Conservation (phyloP, 2,888 invertebrate genomes). For the Malthinus flaveolus region DNA sequence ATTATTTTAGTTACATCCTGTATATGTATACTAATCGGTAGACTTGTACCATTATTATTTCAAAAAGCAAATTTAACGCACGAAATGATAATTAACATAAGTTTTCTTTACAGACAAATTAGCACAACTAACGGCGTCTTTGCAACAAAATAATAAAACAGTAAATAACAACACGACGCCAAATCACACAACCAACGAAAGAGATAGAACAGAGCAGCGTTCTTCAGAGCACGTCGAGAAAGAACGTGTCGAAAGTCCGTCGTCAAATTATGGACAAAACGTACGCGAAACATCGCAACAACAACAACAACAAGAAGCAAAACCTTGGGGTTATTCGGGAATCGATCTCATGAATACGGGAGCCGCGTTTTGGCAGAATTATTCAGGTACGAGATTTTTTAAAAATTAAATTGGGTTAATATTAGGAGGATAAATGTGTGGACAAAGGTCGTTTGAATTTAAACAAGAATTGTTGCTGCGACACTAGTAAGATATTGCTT, state of each 20-base stretch:
- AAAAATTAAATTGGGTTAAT: not conserved
- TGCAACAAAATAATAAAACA: conserved; percentile 39
- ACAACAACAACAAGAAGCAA: conserved; percentile 55
- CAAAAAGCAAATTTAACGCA: too few species aligned
- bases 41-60: too few species aligned
- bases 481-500: conserved; percentile 42
- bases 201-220: conserved; percentile 46
- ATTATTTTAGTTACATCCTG: too few species aligned
- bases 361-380: conserved; percentile 89
- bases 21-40: too few species aligned
- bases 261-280: conserved; percentile 49
- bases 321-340: conserved; percentile 71
- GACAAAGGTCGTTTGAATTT: conserved; percentile 33
- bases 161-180: conserved; percentile 39
- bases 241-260: conserved; percentile 38
- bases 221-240: conserved; percentile 28
- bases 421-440: conserved; percentile 34
- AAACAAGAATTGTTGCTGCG: conserved; percentile 43
- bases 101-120: conserved; percentile 42
- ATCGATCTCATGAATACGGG: conserved; percentile 84
- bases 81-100: not conserved
- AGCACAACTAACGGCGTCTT: conserved; percentile 37
- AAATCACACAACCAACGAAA: conserved; percentile 31
- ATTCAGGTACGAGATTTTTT: conserved; percentile 66
- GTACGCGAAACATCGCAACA: conserved; percentile 37